phyloP scores from a whole-genome alignment of 2,797 vertebrate genomes.

The Sphenodon punctatus region DNA sequence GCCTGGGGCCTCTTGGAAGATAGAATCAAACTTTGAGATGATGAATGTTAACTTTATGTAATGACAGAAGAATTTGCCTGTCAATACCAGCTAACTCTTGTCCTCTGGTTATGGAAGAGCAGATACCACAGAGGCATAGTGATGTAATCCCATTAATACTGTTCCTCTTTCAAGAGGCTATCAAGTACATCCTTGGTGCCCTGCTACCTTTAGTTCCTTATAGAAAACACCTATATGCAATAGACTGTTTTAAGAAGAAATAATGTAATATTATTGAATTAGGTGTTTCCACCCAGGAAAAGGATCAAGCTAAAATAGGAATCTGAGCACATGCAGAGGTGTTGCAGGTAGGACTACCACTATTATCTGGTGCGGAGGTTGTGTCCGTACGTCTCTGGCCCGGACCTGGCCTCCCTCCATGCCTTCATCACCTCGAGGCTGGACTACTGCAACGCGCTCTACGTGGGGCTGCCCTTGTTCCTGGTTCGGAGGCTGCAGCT shows the following conservation, averaged over 20 bases:
- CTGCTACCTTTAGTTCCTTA: neutral
- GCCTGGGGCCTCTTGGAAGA: neutral
- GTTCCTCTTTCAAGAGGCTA: neutral
- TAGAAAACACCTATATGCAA: neutral
- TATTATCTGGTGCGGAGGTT: too few relatives aligned
- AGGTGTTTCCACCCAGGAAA: too few relatives aligned
- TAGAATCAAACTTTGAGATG: neutral
- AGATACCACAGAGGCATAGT: neutral
- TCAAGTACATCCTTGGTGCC: neutral
- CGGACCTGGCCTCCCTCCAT: too few relatives aligned
- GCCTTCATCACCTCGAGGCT: too few relatives aligned
- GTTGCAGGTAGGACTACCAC: too few relatives aligned
- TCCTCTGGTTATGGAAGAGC: neutral
- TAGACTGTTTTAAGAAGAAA: constrained; percentile 42
- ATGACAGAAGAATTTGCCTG: neutral
- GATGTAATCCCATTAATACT: neutral
- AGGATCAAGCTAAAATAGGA: neutral
- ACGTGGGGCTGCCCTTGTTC: too few relatives aligned
- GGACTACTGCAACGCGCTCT: too few relatives aligned
- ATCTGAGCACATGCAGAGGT: neutral
- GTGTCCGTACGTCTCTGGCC: too few relatives aligned
- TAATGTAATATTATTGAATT: constrained; percentile 45
- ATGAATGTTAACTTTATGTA: neutral
- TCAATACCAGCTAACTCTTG: constrained; percentile 39
- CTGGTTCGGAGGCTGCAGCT: too few relatives aligned